These are phyloP conservation scores for Meda fulgida DNA, from an alignment of 2,797 vertebrate species.

Conservation along the genomic window DNA sequence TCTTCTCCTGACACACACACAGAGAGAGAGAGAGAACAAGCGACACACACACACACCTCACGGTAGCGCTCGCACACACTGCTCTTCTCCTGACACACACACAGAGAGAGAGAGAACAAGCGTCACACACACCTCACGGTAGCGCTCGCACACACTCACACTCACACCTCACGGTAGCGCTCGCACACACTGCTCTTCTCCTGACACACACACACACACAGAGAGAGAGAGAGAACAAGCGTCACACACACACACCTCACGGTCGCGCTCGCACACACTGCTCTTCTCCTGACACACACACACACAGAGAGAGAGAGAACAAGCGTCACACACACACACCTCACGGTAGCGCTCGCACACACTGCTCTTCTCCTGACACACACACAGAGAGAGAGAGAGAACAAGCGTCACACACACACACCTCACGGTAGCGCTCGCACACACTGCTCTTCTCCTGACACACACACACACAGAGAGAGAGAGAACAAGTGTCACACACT, in stretches of 20 bases:
- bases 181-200: too few relatives aligned
- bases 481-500: too few relatives aligned
- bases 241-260: conserved; percentile 59
- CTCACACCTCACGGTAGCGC: too few relatives aligned
- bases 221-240: too few relatives aligned
- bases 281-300: not conserved
- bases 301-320: not conserved
- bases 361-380: conserved; percentile 60
- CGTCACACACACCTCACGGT: too few relatives aligned
- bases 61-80: too few relatives aligned
- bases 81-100: conserved; percentile 63
- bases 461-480: not conserved
- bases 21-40: too few relatives aligned
- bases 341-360: conserved; percentile 56
- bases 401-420: not conserved
- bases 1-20: conserved; percentile 84
- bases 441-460: too few relatives aligned
- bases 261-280: too few relatives aligned
- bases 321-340: conserved; percentile 55
- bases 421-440: conserved; percentile 65
- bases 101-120: too few relatives aligned
- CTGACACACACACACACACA: too few relatives aligned
- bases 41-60: not conserved
- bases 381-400: not conserved
- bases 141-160: too few relatives aligned